Percentiles rank a stretch among this genome's conserved stretches.
Evolutionary conservation across 2,797 vertebrate species (phyloP).

Genomic region (Eremophila alpestris): DNA sequence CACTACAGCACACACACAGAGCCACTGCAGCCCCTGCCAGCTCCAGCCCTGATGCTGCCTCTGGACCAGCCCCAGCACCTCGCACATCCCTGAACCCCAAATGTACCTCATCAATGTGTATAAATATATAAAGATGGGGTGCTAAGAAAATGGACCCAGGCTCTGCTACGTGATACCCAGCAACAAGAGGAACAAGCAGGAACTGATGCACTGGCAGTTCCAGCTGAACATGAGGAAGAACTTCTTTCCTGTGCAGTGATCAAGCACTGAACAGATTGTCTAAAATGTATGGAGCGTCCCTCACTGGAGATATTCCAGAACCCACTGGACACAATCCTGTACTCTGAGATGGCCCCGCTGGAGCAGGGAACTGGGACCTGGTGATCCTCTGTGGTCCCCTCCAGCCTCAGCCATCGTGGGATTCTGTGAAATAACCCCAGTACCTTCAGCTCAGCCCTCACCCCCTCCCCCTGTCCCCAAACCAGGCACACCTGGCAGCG

Average conservation of each 20-base stretch:
- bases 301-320: background rate
- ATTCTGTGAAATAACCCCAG: background rate
- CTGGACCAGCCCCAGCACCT: background rate
- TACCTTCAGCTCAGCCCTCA: background rate
- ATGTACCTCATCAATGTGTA: background rate
- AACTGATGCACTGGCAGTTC: background rate
- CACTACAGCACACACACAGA: background rate
- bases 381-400: background rate
- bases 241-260: background rate
- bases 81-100: rapidly evolving
- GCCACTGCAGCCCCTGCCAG: rapidly evolving
- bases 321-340: background rate
- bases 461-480: background rate
- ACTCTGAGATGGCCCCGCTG: background rate
- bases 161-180: background rate
- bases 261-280: background rate
- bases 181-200: background rate
- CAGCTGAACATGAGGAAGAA: background rate
- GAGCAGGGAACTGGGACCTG: background rate
- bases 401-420: background rate
- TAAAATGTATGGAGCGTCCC: background rate
- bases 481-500: background rate
- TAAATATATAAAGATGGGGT: background rate
- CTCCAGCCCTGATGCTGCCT: background rate
- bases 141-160: background rate